Evolutionary conservation across 2,888 invertebrate genomes (phyloP), one percentile per base, ranked within the genome.

Genomic region (Dasysyrphus tricinctus): DNA sequence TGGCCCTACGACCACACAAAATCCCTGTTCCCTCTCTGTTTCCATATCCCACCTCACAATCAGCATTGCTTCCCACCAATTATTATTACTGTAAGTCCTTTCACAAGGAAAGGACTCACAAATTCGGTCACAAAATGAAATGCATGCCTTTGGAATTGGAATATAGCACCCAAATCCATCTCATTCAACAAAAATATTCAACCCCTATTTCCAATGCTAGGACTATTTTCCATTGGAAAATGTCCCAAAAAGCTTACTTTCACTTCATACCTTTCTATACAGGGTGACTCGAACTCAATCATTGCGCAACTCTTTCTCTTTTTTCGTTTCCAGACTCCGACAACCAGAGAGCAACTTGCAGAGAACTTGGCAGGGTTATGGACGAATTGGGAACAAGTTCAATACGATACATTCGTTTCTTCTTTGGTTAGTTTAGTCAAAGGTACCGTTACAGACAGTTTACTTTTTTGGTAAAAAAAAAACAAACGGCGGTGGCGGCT

Each of bases 391-490:
- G 82, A 74, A 82, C 78, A 79, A 82, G 86, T 77, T 82, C 78
- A 37, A 59, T 54, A 39, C 59, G 57, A 67, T 63, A 72, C 51
- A 61, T 61, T 79, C 54, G 63, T 34, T 61, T 70, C 47, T 59
- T n/a, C 51, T 61, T 42, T 73, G 70, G 61, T 85, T 81, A 86
- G 86, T 86, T 86, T 29, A 82, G 78, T 79, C 39, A 82, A 82
- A 76, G 86, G 82, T 79, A 79, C 78, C 82, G 78, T 82, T 70
- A 79, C 75, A 79, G 86, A 67, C 78, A 75, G 86, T 86, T 75
- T 82, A 75, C 78, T 79, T 49, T 61, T 47, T 67, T 32, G 7
- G 54, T 3, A 29, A 54, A 54, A 54, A 54, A 32, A 24, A 51
- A 29, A 11, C 19, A 61, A 51, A 39, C 51, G 73, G 7, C 74